A percentile compares a stretch with the other conserved stretches of the same genome.
These are phyloP conservation scores for Phainopepla nitens DNA, from an alignment of 2,113 vertebrate species.

Conservation along the genomic window DNA sequence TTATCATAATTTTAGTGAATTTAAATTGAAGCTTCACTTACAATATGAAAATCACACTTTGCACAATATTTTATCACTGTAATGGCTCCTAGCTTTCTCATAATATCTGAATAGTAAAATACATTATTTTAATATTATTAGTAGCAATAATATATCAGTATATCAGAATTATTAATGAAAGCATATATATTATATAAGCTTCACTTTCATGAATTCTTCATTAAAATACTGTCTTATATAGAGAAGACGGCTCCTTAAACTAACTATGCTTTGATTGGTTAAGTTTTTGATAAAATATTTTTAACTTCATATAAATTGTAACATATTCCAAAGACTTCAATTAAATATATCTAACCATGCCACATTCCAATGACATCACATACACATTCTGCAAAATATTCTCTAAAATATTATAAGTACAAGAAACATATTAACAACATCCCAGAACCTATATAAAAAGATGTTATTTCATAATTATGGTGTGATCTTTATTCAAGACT, in stretches of 20 bases:
- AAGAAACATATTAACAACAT: not conserved
- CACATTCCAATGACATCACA: not conserved
- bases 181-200: not conserved
- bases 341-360: not conserved
- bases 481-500: not conserved
- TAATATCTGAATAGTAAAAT: not conserved
- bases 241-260: not conserved
- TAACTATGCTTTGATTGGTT: not conserved
- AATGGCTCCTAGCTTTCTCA: not conserved
- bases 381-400: not conserved
- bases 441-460: not conserved
- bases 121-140: not conserved
- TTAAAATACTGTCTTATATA: not conserved
- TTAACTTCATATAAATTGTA: not conserved
- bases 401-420: not conserved
- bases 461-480: not conserved
- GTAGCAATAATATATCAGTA: not conserved
- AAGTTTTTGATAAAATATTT: not conserved
- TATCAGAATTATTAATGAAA: not conserved
- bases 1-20: not conserved
- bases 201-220: not conserved
- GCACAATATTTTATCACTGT: not conserved
- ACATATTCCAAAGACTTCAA: not conserved
- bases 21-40: not conserved
- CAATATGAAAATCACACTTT: not conserved